These are phyloP conservation scores for Eristalis arbustorum DNA, from an alignment of 2,888 invertebrate genomes.

Conservation along the genomic window DNA sequence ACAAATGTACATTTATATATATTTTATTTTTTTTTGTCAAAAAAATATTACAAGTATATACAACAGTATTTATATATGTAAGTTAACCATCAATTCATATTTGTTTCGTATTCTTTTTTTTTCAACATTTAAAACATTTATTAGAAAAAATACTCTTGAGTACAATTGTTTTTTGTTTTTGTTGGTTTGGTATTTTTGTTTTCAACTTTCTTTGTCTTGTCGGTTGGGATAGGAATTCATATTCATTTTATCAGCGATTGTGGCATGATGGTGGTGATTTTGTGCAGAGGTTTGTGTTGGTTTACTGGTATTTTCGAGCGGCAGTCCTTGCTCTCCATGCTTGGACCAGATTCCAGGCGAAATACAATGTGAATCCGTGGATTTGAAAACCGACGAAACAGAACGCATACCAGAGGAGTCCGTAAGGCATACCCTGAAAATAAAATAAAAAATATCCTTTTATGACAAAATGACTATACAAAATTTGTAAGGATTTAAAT, in stretches of 20 bases:
- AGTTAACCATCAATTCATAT: constrained; percentile 60
- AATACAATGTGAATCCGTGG: constrained; percentile 91
- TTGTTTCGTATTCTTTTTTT: constrained; percentile 15
- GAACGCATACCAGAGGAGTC: constrained; percentile 95
- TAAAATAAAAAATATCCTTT: constrained; percentile 61
- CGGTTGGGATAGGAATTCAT: constrained; percentile 68
- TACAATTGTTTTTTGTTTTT: constrained; percentile 25
- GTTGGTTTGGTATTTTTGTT: background rate
- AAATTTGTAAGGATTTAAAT: background rate
- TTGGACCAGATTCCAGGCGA: constrained; percentile 89
- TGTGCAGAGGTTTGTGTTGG: constrained; percentile 35
- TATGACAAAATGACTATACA: background rate
- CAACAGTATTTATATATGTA: constrained; percentile 65
- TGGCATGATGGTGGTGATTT: constrained; percentile 46
- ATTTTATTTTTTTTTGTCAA: constrained; percentile 33
- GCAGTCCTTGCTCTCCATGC: constrained; percentile 91
- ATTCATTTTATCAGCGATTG: constrained; percentile 7
- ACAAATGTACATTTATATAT: constrained; percentile 1
- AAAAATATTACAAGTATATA: constrained; percentile 59
- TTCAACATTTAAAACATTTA: constrained; percentile 68
- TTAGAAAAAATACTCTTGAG: constrained; percentile 68
- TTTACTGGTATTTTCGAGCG: constrained; percentile 86
- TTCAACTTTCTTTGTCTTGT: constrained; percentile 29
- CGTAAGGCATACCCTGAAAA: constrained; percentile 92
- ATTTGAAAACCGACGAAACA: constrained; percentile 93